Evolutionary conservation across 2,888 invertebrate species (phyloP).

Genomic region (Eupithecia tripunctaria): DNA sequence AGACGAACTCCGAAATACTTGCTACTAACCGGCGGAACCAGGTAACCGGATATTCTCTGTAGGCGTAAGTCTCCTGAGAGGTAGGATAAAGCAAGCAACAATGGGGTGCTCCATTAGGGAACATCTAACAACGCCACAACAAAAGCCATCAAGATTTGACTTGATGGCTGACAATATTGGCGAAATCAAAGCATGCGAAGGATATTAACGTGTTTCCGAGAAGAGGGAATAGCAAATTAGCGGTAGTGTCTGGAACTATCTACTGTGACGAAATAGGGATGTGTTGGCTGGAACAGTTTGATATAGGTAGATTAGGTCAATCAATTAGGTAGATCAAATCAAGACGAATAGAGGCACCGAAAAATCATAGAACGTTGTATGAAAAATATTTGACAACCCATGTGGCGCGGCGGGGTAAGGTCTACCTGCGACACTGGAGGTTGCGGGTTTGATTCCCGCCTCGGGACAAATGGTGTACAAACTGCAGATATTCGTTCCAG

Average conservation of each 20-base stretch:
- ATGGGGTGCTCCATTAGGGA: constrained; percentile 31
- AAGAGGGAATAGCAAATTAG: constrained; percentile 67
- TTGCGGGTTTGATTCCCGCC: too few species aligned
- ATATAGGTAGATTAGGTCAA: too few species aligned
- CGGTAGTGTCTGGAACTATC: constrained; percentile 46
- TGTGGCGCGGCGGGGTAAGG: too few species aligned
- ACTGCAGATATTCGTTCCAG: too few species aligned
- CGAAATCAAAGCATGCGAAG: constrained; percentile 60
- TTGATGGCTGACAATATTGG: constrained; percentile 62
- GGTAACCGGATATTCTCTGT: constrained; percentile 2
- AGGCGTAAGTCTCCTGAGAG: constrained; percentile 13
- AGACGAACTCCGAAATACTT: background rate
- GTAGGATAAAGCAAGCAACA: constrained; percentile 11
- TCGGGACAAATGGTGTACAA: too few species aligned
- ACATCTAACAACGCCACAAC: constrained; percentile 45
- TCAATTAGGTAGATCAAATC: too few species aligned
- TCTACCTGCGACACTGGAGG: too few species aligned
- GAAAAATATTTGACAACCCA: too few species aligned
- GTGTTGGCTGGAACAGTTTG: constrained; percentile 33
- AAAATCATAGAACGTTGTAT: too few species aligned
- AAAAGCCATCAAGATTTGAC: constrained; percentile 62
- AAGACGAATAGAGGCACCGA: background rate
- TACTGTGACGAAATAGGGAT: constrained; percentile 53
- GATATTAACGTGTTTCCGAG: constrained; percentile 65
- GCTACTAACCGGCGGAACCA: background rate